phyloP scores from a whole-genome alignment of 2,113 vertebrate genomes.

The Bos indicus region DNA sequence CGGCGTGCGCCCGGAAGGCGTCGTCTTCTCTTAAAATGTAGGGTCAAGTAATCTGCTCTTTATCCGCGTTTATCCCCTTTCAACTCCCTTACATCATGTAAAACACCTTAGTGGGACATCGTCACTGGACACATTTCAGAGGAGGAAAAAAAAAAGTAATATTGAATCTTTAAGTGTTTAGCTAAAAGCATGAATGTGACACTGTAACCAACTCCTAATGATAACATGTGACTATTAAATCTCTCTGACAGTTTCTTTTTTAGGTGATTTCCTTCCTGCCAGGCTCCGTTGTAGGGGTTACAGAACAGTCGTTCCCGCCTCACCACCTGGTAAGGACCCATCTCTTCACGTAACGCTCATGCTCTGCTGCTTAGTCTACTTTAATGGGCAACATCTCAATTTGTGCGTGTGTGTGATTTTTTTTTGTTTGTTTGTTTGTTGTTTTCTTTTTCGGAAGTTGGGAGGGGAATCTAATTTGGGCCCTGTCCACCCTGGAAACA shows the following conservation, averaged over 20 bases:
- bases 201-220: slow-evolving; percentile 83
- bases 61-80: slow-evolving; percentile 73
- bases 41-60: slow-evolving; percentile 93
- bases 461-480: slow-evolving; percentile 68
- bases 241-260: slow-evolving; percentile 99
- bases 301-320: slow-evolving; percentile 93
- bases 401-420: slow-evolving; percentile 54
- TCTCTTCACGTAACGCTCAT: slow-evolving; percentile 87
- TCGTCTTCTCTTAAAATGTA: slow-evolving; percentile 94
- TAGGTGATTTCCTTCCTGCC: slow-evolving; percentile 97
- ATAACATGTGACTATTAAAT: slow-evolving; percentile 97
- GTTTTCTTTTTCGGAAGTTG: slow-evolving; percentile 19
- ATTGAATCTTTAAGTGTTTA: slow-evolving; percentile 78
- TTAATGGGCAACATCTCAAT: slow-evolving; percentile 63
- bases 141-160: slow-evolving; percentile 78
- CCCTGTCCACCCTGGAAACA: slow-evolving; percentile 79
- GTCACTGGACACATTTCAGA: slow-evolving; percentile 82
- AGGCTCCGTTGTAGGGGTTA: slow-evolving; percentile 94
- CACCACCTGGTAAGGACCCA: slow-evolving; percentile 99
- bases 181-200: slow-evolving; percentile 84
- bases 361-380: slow-evolving; percentile 80
- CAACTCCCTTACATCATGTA: slow-evolving; percentile 75
- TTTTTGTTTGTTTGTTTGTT: neutral
- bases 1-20: slow-evolving; percentile 92
- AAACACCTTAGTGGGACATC: slow-evolving; percentile 80